Evolutionary conservation across 2,888 invertebrate genomes (phyloP).

Genomic region (Seira ritae): DNA sequence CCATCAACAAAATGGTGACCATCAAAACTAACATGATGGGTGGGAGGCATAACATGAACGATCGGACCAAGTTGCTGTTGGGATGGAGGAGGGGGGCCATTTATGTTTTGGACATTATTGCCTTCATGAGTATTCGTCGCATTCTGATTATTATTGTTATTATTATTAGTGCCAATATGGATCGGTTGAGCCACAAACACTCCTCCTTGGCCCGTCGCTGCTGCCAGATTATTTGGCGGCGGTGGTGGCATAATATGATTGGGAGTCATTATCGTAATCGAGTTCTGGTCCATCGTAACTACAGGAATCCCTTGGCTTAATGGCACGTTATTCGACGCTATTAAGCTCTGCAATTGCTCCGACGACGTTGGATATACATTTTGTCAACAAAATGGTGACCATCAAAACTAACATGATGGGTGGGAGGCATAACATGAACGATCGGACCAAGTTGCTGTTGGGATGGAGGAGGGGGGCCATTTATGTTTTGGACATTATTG

Average conservation of each 20-base stretch:
- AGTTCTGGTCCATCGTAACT: constrained; percentile 53
- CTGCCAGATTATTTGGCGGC: constrained; percentile 12
- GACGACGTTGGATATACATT: constrained; percentile 50
- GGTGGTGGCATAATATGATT: constrained; percentile 43
- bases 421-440: constrained; percentile 21
- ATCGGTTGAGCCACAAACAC: constrained; percentile 48
- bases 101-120: constrained; percentile 7
- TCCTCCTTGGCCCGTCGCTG: constrained; percentile 25
- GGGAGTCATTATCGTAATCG: constrained; percentile 57
- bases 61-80: constrained; percentile 31
- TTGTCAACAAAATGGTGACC: constrained; percentile 46
- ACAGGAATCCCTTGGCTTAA: constrained; percentile 56
- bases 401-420: constrained; percentile 17
- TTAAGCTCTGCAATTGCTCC: constrained; percentile 47
- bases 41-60: constrained; percentile 21
- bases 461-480: not conserved
- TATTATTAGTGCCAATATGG: too few relatives aligned
- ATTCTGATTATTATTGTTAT: constrained; percentile 7
- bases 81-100: not conserved
- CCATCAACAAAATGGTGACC: constrained; percentile 49
- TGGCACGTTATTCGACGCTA: constrained; percentile 14
- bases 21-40: constrained; percentile 17
- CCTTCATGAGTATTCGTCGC: constrained; percentile 15
- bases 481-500: constrained; percentile 7
- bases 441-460: constrained; percentile 31